Base-by-base conservation (phyloP, 2,888 invertebrate species). In the Lasioglossum calceatum region DNA sequence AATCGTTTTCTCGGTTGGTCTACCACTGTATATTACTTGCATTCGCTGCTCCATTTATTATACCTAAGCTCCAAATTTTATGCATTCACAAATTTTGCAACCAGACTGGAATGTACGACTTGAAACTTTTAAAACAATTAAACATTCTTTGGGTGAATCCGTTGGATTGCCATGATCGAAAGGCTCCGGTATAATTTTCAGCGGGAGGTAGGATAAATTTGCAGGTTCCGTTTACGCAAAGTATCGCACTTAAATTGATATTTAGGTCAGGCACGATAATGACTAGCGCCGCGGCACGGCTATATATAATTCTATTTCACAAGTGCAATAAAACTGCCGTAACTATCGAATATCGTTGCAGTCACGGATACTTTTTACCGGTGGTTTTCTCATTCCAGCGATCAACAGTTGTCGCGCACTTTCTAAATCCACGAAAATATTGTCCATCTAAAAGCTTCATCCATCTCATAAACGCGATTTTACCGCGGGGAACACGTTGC, bases 351-450 rank as follows among this genome's bases (percentile, higher is more conserved):
- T 54, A 54, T 54, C 8, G 23, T 10, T 54, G 54, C 3, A 54
- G 23, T 54, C 54, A 54, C 23, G 54, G 54, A 54, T 54, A 54
- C n/a, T 54, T 54, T n/a, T n/a, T 23, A 36, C 10, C 47, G 16
- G 10, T 2, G 32, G 23, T 7, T n/a, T 58, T 36, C 39, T 39
- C 36, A 23, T 36, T n/a, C 16, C 16, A 36, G 4, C 19, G 23
- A 36, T 39, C 27, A 32, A 14, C 14, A 3, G 42, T 16, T 70
- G 27, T 54, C 54, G 27, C 54, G 39, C 36, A 71, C 61, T 77
- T 77, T 82, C 81, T 77, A 82, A 47, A 50, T 23, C 14, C n/a
- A 50, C 12, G 23, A 78, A 72, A 81, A 72, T 61, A 50, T 54
- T 50, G 50, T 23, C 76, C 42, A 32, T 16, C 50, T 23, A 70